Conservation (phyloP, 2,888 invertebrate genomes). For the Lamellibrachia satsuma region DNA sequence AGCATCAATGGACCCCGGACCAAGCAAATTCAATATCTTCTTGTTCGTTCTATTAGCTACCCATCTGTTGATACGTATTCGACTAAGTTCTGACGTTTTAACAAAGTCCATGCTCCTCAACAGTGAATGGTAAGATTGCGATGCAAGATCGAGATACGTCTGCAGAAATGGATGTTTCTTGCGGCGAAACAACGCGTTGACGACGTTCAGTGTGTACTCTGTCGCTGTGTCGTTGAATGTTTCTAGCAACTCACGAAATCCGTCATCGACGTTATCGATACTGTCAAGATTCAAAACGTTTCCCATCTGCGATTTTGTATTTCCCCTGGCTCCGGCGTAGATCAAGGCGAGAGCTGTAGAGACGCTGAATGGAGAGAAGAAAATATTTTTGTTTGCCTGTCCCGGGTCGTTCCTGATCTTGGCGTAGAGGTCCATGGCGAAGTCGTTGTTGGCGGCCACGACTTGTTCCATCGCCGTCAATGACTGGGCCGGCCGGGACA, state of each 20-base stretch:
- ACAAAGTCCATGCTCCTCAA: conserved; percentile 40
- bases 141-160: not conserved
- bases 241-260: not conserved
- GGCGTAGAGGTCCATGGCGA: conserved; percentile 13
- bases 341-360: not conserved
- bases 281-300: not conserved
- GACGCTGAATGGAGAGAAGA: not conserved
- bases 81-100: conserved; percentile 58
- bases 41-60: conserved; percentile 82
- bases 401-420: not conserved
- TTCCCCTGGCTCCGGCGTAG: not conserved
- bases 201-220: not conserved
- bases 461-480: not conserved
- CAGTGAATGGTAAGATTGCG: not conserved
- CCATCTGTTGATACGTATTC: conserved; percentile 80
- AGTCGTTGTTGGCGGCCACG: conserved; percentile 6
- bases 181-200: not conserved
- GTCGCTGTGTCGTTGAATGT: not conserved
- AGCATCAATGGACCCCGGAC: conserved; percentile 64
- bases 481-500: not conserved
- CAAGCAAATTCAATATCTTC: conserved; percentile 82
- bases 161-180: not conserved
- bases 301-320: not conserved
- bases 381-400: not conserved
- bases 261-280: not conserved